Evolutionary conservation across 2,113 vertebrate species (phyloP), one percentile per base, ranked within the genome.

Genomic region (Vimba vimba): DNA sequence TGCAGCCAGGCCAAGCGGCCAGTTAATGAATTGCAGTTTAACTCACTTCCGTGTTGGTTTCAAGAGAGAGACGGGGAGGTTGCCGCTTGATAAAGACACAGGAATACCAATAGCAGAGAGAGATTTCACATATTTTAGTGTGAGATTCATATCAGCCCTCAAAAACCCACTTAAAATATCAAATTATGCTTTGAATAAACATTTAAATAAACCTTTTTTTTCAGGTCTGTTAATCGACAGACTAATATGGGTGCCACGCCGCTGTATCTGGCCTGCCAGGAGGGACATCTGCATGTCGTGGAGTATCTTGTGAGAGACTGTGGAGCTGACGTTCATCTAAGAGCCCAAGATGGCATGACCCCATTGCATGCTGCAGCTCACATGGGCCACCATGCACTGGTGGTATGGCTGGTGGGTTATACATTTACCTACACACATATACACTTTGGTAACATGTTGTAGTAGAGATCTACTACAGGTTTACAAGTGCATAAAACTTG

Each of bases 231-330:
- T 88, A 95, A 97, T 90, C 92, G 59, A 25, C 94, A 93, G 92
- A 97, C 93, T 0, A 88, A 30, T 25, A 93, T 91, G 0, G 96
- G 96, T 0, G 95, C 96, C 19, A 96, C 95, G 0, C 95, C 95
- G 0, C 92, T 97, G 82, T 97, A 97, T 88, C 92, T 97, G 90
- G 97, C 97, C 87, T 96, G 96, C 89, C 96, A 97, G 90, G 96
- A 95, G 62, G 96, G 96, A 0, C 95, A 97, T 87, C 94, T 96
- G 80, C 93, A 95, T 4, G 90, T 96, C 15, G 93, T 91, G 0
- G 93, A 97, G 93, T 95, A 93, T 89, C 94, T 97, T 27, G 94
- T 96, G 57, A 95, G 94, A 81, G 94, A 95, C 87, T 94, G 95
- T 0, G 89, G 92, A 0, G 95, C 96, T 0, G 91, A 96, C 0